Base-by-base conservation (phyloP, 2,797 vertebrate species). In the Gallinago nigripennis region DNA sequence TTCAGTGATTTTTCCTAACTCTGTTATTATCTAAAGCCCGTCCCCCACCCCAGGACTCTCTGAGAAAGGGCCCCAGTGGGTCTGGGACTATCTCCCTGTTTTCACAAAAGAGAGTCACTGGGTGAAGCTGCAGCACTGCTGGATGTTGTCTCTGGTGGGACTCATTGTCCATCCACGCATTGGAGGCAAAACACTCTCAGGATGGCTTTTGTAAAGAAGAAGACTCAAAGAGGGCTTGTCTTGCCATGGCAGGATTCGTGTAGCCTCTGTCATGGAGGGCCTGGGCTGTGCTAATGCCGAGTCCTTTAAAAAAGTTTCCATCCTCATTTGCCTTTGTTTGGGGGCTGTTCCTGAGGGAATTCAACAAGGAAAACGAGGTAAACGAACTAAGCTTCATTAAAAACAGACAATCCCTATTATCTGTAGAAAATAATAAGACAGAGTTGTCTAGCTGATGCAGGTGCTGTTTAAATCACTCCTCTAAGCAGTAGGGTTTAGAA, bases 371-470 rank as follows among this genome's bases (percentile, higher is more conserved):
- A 87, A 94, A 58, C 17, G 2, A 58, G 8, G 19, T 60, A 51
- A 93, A 46, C 58, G 39, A 91, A 91, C 75, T 72, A 75, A 81
- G 27, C n/a, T 88, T 90, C 58, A 53, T 92, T 95, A 94, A 70
- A 66, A 92, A 50, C 63, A 79, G 43, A 72, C 2, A 3, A 61
- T 76, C 12, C 30, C 27, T 11, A 21, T 83, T 86, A 79, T 56
- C 66, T 63, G 28, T 64, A 91, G 69, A 76, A 91, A 95, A 78
- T 61, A 82, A 19, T 54, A 48, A 78, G 69, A 60, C 41, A 1
- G 8, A 70, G 11, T 41, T 71, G 39, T 43, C 54, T 61, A 60
- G 54, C 41, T 81, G 69, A 71, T n/a, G 57, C 68, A 57, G 71
- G 33, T 84, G n/a, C 37, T 63, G 41, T 51, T 87, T 71, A 89